phyloP scores from a whole-genome alignment of 2,888 invertebrate species.

The Agrotis segetum region DNA sequence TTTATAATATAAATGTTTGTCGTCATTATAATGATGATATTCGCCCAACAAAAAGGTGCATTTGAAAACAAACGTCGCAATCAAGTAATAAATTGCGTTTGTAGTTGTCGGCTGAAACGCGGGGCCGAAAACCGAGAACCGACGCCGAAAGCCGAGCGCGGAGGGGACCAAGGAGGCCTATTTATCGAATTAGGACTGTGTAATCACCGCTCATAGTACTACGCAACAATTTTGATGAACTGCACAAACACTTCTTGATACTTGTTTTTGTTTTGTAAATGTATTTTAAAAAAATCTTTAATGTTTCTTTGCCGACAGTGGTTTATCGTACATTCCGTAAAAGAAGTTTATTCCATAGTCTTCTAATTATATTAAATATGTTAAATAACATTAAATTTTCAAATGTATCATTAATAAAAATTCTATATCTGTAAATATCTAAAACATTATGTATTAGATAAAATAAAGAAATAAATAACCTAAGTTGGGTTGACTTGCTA shows the following conservation, averaged over 20 bases:
- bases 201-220: constrained; percentile 82
- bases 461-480: no score
- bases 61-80: constrained; percentile 82
- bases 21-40: constrained; percentile 23
- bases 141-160: constrained; percentile 51
- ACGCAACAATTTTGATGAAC: constrained; percentile 71
- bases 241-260: constrained; percentile 64
- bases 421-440: no score
- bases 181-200: constrained; percentile 86
- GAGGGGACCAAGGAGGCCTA: constrained; percentile 72
- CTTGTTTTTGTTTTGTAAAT: constrained; percentile 29
- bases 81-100: constrained; percentile 85
- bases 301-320: neutral
- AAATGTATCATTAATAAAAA: no score
- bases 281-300: neutral
- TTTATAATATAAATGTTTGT: neutral
- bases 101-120: constrained; percentile 63
- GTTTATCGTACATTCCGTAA: no score
- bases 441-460: no score
- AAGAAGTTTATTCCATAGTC: no score
- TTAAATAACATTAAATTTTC: no score
- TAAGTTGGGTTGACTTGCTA: no score
- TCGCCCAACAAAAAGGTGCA: constrained; percentile 50
- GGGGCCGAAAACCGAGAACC: constrained; percentile 53
- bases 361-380: no score